Evolutionary conservation across 2,797 vertebrate genomes (phyloP), one percentile per base, ranked within the genome.

Genomic region (Anabas testudineus): DNA sequence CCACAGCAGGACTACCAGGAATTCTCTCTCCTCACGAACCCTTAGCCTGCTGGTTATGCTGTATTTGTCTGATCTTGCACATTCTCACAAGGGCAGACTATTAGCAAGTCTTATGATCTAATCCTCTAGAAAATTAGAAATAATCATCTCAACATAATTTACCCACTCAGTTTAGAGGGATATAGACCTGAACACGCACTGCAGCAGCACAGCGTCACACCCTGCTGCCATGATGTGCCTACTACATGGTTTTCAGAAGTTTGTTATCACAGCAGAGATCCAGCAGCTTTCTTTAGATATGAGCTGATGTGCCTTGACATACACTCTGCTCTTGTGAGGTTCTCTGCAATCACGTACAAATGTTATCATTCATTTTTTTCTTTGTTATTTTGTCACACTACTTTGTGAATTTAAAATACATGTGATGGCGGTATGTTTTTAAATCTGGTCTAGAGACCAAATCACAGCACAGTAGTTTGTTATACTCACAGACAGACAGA

Each of bases 11-110:
- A 61, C 10, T 10, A 51, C 48, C 60, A 87, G 87, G 76, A 78
- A 83, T 84, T 75, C 82, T 83, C 83, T 74, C 36, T 67, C 49
- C 41, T 60, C 32, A 47, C 48, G 34, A 57, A 75, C 81, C 74
- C 30, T 32, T 30, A 66, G 42, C 36, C 36, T 37, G 36, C 4
- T 37, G 12, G 36, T 14, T 36, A 10, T 12, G 32, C 32, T 2
- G 8, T 34, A 36, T 37, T 14, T 37, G 10, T 13, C 14, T 37
- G 36, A 13, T 14, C 36, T 3, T 37, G 9, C 13, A 13, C 37
- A 15, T 39, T 39, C 37, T 39, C 37, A 5, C 37, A 12, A 39
- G 10, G 4, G 13, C 12, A 39, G 12, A 15, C 37, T 39, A 15
- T 34, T 39, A 39, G 39, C 13, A 39, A 15, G 32, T 12, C 32